These are phyloP conservation scores for Drosophila diplacantha DNA, from an alignment of 2,888 invertebrate genomes.

Conservation along the genomic window DNA sequence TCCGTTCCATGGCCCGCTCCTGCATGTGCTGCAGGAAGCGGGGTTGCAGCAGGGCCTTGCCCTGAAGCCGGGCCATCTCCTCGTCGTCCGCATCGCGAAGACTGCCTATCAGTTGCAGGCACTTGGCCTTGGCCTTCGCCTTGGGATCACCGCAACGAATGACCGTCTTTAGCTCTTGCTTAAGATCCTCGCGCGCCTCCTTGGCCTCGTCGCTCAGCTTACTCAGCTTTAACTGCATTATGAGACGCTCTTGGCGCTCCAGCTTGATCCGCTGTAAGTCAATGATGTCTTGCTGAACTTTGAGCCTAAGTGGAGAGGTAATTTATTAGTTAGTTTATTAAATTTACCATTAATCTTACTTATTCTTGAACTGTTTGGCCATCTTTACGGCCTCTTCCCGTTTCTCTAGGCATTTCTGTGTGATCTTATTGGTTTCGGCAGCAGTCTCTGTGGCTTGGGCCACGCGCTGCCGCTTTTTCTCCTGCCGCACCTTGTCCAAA, in stretches of 20 bases:
- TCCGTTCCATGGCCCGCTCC: constrained; percentile 83
- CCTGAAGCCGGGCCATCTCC: constrained; percentile 70
- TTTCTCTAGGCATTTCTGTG: constrained; percentile 55
- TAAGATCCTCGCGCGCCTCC: constrained; percentile 81
- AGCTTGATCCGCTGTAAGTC: constrained; percentile 84
- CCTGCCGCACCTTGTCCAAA: constrained; percentile 75
- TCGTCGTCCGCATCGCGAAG: constrained; percentile 75
- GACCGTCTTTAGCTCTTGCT: constrained; percentile 80
- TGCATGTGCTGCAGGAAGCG: constrained; percentile 86
- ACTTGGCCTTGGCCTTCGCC: constrained; percentile 79
- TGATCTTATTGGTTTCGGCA: constrained; percentile 27
- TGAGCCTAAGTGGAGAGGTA: constrained; percentile 78
- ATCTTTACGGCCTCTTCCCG: constrained; percentile 61
- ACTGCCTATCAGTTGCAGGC: constrained; percentile 76
- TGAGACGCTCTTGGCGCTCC: constrained; percentile 85
- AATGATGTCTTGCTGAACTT: constrained; percentile 85
- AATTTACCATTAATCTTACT: constrained; percentile 59
- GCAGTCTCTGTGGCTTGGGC: constrained; percentile 20
- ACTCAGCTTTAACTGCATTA: constrained; percentile 85
- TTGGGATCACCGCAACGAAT: constrained; percentile 81
- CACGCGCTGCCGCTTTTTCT: constrained; percentile 62
- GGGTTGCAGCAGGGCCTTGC: constrained; percentile 79
- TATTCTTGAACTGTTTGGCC: constrained; percentile 76
- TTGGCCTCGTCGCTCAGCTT: constrained; percentile 83
- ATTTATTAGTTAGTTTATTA: background rate